Evolutionary conservation across 2,888 invertebrate genomes (phyloP), one percentile per base, ranked within the genome.

Genomic region (Agrotis exclamationis): DNA sequence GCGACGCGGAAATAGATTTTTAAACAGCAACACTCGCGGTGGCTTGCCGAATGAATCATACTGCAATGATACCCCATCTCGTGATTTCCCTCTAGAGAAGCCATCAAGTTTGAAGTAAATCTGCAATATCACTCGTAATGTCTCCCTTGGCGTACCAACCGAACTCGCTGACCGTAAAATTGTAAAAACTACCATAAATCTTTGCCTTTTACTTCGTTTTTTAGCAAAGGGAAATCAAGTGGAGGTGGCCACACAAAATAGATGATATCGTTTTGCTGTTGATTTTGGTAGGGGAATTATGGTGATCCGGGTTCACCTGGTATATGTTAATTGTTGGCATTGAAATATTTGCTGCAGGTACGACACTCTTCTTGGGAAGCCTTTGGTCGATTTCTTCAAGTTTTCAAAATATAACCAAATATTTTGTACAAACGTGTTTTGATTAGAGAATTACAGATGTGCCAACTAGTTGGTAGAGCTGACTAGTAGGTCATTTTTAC

Each of bases 101-200:
- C 90, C 92, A 93, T 95, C 93, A 93, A 94, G 92, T 93, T 94
- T 93, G 92, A 93, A 95, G 95, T 95, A 94, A 95, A 94, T 95
- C 95, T 94, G 92, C 88, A 93, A 94, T 94, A 95, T 94, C 93
- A 92, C 89, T 89, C 85, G 91, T 94, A 94, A 95, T 94, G 95
- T 92, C 91, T 95, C 95, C 95, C 95, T 83, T 86, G 93, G 90
- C 90, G 87, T 91, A 87, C 88, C 89, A 89, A 89, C 91, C 91
- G 92, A 93, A 93, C 93, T 90, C 94, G 91, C 92, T 93, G 94
- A 95, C 95, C 95, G 95, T 95, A 95, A 95, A 95, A 95, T 95
- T 95, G 95, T 95, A 94, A 95, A 95, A 95, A 95, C 94, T 95
- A 92, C 91, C 89, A 95, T 95, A 95, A 95, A 95, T 95, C 94